A percentile compares a stretch with the other conserved stretches of the same genome.
phyloP scores from a whole-genome alignment of 2,797 vertebrate genomes.

The Alfaro cultratus region DNA sequence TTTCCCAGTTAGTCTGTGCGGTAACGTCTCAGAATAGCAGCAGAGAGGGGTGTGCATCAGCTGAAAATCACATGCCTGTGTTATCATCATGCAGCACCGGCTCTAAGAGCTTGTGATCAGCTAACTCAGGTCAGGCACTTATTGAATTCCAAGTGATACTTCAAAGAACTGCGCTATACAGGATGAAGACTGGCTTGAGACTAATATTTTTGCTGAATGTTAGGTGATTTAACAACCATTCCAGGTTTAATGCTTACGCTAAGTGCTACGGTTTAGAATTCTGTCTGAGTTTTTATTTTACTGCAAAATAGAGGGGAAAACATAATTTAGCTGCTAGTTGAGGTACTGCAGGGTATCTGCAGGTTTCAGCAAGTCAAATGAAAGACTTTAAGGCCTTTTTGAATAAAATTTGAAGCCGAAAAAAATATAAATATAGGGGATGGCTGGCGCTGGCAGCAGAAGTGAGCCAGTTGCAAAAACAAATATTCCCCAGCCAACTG shows the following conservation, averaged over 20 bases:
- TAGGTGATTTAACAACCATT: not conserved
- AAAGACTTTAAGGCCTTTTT: too few relatives aligned
- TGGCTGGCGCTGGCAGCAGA: too few relatives aligned
- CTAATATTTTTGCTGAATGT: not conserved
- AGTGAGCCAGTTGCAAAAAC: too few relatives aligned
- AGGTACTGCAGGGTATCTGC: not conserved
- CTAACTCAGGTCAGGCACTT: slow-evolving; percentile 13
- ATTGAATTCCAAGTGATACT: slow-evolving; percentile 1
- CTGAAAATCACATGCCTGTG: slow-evolving; percentile 55
- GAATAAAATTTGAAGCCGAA: too few relatives aligned
- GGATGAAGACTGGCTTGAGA: not conserved
- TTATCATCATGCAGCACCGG: slow-evolving; percentile 34
- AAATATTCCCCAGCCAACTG: too few relatives aligned
- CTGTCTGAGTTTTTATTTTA: not conserved
- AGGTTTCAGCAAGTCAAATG: not conserved
- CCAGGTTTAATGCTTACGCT: not conserved
- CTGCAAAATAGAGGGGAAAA: not conserved
- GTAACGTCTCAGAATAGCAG: slow-evolving; percentile 20
- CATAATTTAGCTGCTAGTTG: not conserved
- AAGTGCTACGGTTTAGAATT: not conserved
- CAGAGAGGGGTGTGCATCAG: slow-evolving; percentile 36
- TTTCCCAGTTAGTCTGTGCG: slow-evolving; percentile 3
- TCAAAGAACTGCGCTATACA: not conserved
- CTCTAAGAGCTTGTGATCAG: slow-evolving; percentile 25
- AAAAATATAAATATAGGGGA: too few relatives aligned